These are phyloP conservation scores for Crotalus viridis DNA, from an alignment of 2,113 vertebrate genomes.

Conservation along the genomic window DNA sequence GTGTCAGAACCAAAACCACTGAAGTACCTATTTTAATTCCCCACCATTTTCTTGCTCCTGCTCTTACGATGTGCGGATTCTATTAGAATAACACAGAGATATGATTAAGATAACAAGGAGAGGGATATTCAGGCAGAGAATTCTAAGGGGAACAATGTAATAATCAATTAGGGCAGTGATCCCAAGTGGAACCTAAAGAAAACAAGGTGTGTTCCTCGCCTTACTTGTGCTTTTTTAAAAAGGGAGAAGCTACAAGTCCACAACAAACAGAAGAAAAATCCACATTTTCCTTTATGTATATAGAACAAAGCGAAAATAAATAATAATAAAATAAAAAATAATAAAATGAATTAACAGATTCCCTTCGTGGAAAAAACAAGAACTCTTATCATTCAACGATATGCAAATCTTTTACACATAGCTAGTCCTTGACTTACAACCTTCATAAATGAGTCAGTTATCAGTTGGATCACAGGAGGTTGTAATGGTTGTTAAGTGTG, in stretches of 20 bases:
- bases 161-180: not conserved
- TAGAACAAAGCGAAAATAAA: not conserved
- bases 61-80: not conserved
- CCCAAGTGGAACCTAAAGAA: not conserved
- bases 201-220: not conserved
- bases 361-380: not conserved
- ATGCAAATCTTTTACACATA: not conserved
- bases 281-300: not conserved
- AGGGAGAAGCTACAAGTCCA: not conserved
- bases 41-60: not conserved
- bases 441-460: not conserved
- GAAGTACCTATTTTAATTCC: not conserved
- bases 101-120: not conserved
- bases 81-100: not conserved
- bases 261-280: not conserved
- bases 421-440: not conserved
- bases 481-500: not conserved
- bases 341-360: not conserved
- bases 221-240: not conserved
- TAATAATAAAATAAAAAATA: too few species aligned
- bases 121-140: not conserved
- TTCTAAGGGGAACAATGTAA: not conserved
- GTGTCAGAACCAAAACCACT: not conserved
- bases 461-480: not conserved
- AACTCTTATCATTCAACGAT: too few species aligned